phyloP scores from a whole-genome alignment of 2,888 invertebrate genomes.

The Baccha elongata region DNA sequence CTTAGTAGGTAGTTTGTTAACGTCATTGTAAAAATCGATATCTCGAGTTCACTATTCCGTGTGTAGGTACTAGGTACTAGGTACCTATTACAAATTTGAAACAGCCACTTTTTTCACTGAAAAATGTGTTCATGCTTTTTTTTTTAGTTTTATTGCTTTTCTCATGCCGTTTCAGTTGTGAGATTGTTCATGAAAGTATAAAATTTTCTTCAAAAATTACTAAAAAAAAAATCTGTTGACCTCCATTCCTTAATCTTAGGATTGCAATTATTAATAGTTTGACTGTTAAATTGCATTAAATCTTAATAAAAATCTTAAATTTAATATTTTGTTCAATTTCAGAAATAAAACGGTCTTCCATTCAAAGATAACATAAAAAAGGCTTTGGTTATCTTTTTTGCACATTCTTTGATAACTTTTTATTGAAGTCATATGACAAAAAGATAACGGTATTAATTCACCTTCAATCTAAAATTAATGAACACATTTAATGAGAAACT shows the following conservation, averaged over 20 bases:
- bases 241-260: constrained; percentile 1
- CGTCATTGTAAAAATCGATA: not conserved
- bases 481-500: too few relatives aligned
- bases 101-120: not conserved
- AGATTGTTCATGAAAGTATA: too few relatives aligned
- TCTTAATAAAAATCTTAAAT: not conserved
- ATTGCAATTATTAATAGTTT: constrained; percentile 10
- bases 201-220: not conserved
- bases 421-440: not conserved
- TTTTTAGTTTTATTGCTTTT: constrained; percentile 7
- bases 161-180: constrained; percentile 3
- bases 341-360: not conserved
- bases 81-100: not conserved
- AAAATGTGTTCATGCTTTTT: constrained; percentile 11
- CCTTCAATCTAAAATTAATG: too few relatives aligned
- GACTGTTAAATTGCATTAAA: too few relatives aligned
- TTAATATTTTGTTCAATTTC: not conserved
- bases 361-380: not conserved
- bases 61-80: too few relatives aligned
- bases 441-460: not conserved
- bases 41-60: too few relatives aligned
- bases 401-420: not conserved
- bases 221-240: not conserved
- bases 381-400: not conserved
- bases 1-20: not conserved